Evolutionary conservation across 1,140 invertebrate genomes (phyloP).

Genomic region (Saccostrea glomerata): DNA sequence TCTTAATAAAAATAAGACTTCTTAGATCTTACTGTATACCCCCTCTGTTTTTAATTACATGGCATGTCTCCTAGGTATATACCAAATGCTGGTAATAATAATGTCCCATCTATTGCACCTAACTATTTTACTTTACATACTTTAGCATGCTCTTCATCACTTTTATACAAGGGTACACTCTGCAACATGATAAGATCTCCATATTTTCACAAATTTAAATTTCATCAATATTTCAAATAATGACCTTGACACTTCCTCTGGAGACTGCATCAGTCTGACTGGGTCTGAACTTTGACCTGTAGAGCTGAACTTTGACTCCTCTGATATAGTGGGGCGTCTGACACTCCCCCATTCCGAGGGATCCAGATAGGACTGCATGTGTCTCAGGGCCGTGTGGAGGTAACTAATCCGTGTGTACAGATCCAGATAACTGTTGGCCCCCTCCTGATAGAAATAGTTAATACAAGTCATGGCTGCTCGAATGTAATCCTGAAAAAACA

Average conservation of each 20-base stretch:
- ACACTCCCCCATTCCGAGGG: constrained; percentile 72
- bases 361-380: constrained; percentile 76
- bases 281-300: constrained; percentile 48
- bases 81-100: too few species aligned
- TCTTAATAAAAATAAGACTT: too few species aligned
- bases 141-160: too few species aligned
- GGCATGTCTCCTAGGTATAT: too few species aligned
- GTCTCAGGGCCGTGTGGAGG: constrained; percentile 74
- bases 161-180: too few species aligned
- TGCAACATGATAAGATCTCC: too few species aligned
- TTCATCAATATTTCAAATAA: neutral
- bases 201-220: too few species aligned
- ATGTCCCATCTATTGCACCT: too few species aligned
- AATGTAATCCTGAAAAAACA: constrained; percentile 74
- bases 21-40: too few species aligned
- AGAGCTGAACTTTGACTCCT: constrained; percentile 19
- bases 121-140: too few species aligned
- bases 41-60: too few species aligned
- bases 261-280: constrained; percentile 65
- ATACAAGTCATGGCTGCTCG: constrained; percentile 78
- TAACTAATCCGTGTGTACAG: constrained; percentile 67
- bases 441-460: constrained; percentile 74
- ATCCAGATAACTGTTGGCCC: constrained; percentile 73
- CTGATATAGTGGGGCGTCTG: constrained; percentile 60
- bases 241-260: constrained; percentile 73